Percentiles rank a stretch among this genome's conserved stretches.
These are phyloP conservation scores for Drosophila engyochracea DNA, from an alignment of 2,888 invertebrate genomes.

Conservation along the genomic window DNA sequence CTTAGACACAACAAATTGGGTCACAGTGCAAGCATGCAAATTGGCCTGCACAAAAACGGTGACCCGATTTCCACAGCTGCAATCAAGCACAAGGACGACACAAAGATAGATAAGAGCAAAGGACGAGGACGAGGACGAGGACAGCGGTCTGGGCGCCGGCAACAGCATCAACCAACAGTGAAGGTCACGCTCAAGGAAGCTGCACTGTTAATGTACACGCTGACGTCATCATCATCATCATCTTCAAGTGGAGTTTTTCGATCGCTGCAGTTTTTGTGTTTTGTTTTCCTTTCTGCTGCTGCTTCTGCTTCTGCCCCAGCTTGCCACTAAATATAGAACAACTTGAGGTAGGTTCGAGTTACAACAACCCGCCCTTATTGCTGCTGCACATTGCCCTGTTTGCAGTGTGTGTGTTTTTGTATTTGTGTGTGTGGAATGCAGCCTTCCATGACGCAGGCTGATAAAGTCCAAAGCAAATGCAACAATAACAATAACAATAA, in stretches of 20 bases:
- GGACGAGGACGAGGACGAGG: slow-evolving; percentile 23
- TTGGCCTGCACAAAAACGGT: slow-evolving; percentile 34
- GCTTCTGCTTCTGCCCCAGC: not conserved
- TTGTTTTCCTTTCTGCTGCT: slow-evolving; percentile 5
- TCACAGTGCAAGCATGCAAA: slow-evolving; percentile 54
- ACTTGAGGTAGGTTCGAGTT: slow-evolving; percentile 76
- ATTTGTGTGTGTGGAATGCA: slow-evolving; percentile 45
- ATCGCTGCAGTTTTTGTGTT: slow-evolving; percentile 19
- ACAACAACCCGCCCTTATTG: slow-evolving; percentile 52
- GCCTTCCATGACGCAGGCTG: slow-evolving; percentile 61
- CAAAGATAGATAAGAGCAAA: not conserved
- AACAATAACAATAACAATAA: slow-evolving; percentile 6
- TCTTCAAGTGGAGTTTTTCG: slow-evolving; percentile 13
- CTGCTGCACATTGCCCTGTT: slow-evolving; percentile 22
- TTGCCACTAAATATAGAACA: slow-evolving; percentile 75
- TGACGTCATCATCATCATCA: slow-evolving; percentile 32
- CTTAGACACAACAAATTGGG: slow-evolving; percentile 45
- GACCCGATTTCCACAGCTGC: slow-evolving; percentile 40
- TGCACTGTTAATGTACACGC: not conserved
- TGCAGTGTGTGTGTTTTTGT: slow-evolving; percentile 8
- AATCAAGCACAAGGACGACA: slow-evolving; percentile 14
- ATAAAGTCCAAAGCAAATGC: slow-evolving; percentile 42
- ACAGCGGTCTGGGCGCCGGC: slow-evolving; percentile 8
- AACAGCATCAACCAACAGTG: not conserved
- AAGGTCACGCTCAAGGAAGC: slow-evolving; percentile 38